Evolutionary conservation across 2,888 invertebrate genomes (phyloP).

Genomic region (Liposcelis brunnea): DNA sequence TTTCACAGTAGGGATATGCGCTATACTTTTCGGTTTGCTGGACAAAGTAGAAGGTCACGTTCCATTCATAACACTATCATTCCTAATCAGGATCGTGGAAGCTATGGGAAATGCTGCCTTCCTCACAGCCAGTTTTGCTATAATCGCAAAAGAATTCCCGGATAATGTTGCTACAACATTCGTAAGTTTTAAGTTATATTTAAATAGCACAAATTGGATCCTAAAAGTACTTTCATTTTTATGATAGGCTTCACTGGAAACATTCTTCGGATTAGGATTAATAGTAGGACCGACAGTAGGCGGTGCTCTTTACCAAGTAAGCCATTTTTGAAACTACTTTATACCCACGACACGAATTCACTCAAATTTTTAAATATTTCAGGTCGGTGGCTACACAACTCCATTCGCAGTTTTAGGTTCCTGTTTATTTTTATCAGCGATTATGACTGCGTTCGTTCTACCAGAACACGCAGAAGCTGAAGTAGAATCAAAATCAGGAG

Average conservation of each 20-base stretch:
- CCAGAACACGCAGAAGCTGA: constrained; percentile 42
- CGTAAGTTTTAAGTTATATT: too few relatives aligned
- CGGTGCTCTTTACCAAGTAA: constrained; percentile 56
- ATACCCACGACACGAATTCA: background rate
- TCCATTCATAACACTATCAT: constrained; percentile 59
- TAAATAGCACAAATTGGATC: too few relatives aligned
- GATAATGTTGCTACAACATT: constrained; percentile 71
- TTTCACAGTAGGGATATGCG: constrained; percentile 63
- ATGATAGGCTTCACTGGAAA: constrained; percentile 57
- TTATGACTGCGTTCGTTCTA: constrained; percentile 53
- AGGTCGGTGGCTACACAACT: constrained; percentile 56
- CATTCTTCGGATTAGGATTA: constrained; percentile 72
- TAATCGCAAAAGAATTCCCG: constrained; percentile 76
- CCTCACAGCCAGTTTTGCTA: constrained; percentile 70
- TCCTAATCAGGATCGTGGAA: constrained; percentile 61
- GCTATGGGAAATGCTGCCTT: constrained; percentile 77
- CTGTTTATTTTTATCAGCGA: constrained; percentile 52
- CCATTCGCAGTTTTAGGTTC: constrained; percentile 69
- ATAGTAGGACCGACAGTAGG: constrained; percentile 85
- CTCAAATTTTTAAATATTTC: constrained; percentile 13
- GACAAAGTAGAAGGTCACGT: constrained; percentile 52
- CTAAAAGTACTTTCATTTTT: too few relatives aligned
- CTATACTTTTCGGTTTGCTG: constrained; percentile 63
- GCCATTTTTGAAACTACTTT: background rate
- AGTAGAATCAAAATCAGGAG: constrained; percentile 35